phyloP scores from a whole-genome alignment of 2,888 invertebrate species.

The Lampropteryx suffumata region DNA sequence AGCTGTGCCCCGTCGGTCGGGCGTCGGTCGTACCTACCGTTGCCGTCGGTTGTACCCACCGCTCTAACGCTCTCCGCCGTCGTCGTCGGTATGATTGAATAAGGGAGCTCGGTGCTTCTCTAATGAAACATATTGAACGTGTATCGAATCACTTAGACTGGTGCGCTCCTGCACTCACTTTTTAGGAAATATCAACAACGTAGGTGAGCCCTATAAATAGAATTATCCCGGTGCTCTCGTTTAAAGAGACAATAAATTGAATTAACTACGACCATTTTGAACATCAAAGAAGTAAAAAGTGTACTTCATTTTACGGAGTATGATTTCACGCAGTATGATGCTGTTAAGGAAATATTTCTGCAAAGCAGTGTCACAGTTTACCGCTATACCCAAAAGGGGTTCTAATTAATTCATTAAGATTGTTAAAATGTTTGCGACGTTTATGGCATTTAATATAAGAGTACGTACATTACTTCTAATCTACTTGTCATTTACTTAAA shows the following conservation, averaged over 20 bases:
- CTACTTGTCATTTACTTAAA: neutral
- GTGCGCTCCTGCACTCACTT: slow-evolving; percentile 75
- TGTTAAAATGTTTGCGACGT: slow-evolving; percentile 62
- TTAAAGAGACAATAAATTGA: slow-evolving; percentile 79
- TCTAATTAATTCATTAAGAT: slow-evolving; percentile 74
- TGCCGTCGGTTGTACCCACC: neutral
- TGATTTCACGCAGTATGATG: slow-evolving; percentile 69
- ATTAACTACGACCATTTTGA: slow-evolving; percentile 74
- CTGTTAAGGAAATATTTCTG: slow-evolving; percentile 68
- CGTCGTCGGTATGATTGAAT: slow-evolving; percentile 75
- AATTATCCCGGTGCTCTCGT: slow-evolving; percentile 71
- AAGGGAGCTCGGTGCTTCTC: slow-evolving; percentile 69
- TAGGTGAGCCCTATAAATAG: slow-evolving; percentile 77
- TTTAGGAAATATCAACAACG: slow-evolving; percentile 71
- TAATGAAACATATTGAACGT: slow-evolving; percentile 83
- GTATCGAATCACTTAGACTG: slow-evolving; percentile 81
- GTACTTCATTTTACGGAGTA: slow-evolving; percentile 70
- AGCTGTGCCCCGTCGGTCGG: too few species aligned
- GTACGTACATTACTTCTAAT: slow-evolving; percentile 56
- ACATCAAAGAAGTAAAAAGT: slow-evolving; percentile 73
- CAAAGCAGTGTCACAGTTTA: slow-evolving; percentile 58
- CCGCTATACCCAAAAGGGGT: slow-evolving; percentile 47
- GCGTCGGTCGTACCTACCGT: too few species aligned
- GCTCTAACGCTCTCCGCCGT: slow-evolving; percentile 2
- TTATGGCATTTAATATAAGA: slow-evolving; percentile 58